Base-by-base conservation (phyloP, 2,888 invertebrate genomes). In the Luperina testacea region DNA sequence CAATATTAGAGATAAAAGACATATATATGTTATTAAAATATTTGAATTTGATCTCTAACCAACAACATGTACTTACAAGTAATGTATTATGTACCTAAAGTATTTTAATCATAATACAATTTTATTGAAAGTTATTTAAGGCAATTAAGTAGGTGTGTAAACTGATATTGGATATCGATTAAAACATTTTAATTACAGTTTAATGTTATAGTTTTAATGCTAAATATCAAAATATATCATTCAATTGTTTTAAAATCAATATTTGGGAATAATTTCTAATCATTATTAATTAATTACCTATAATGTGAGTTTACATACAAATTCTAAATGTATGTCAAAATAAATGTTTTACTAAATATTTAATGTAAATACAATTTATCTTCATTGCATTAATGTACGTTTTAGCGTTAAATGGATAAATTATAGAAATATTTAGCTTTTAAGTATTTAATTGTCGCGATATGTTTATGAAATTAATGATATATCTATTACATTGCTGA, bases 391-490 rank as follows among this genome's bases (percentile, higher is more conserved):
- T 80, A 80, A 80, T 82, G 78, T 80, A 85, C 71, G 80, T 86
- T 85, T 77, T 85, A 90, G 75, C 59, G 57, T 79, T 81, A 80
- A 75, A 78, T 77, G 64, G 72, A 82, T 81, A 68, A 88, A 83
- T 81, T 20, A 75, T 74, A 87, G 78, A 75, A 59, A 57, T 81
- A 81, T 80, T 77, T 89, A 89, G 79, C 57, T 80, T 80, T 63
- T 89, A 89, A 89, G 87, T 82, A 78, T 85, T 86, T 86, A 84
- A 81, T 78, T 81, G 78, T 84, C 79, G 84, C 80, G 64, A 83
- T 80, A 87, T 88, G 90, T 88, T 90, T 91, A 90, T 88, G 89
- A 86, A 89, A 91, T 86, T 86, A 90, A 89, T 90, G 87, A 89
- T 90, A 89, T 90, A 92, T 32, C 67, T 71, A 71, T 92, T 90